Evolutionary conservation across 2,888 invertebrate genomes (phyloP), one percentile per base, ranked within the genome.

Genomic region (Apotomis turbidana): DNA sequence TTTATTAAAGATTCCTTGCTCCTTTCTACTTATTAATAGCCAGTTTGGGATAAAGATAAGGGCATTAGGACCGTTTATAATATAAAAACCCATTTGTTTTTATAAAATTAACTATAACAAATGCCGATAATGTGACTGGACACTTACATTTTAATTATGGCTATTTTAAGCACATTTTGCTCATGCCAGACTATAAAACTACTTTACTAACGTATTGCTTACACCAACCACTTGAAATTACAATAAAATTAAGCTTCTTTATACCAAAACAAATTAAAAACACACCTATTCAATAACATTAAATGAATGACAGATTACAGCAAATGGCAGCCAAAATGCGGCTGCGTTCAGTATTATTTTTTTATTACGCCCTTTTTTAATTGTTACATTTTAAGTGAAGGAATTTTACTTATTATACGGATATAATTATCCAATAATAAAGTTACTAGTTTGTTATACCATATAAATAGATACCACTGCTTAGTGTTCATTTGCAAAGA

Each of bases 241-340:
- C 76, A 74, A 57, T 61, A 77, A 76, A 77, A 78, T 76, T 78
- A 76, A 78, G 76, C 77, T 77, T 76, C 73, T 78, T 78, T 76
- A 73, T 76, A 78, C 76, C 77, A 79, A 76, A 76, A 70, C 70
- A 76, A 76, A 74, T 62, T 73, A 75, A 75, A 75, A 76, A 76
- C 75, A 75, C 77, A 79, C 82, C 81, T 83, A 83, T 86, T 89
- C 87, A 91, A 90, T 90, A 93, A 93, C 91, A 93, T 90, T 85
- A 89, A 90, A 90, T 87, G 85, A 88, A 87, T 93, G 92, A 93
- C 91, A 90, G 90, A 87, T 86, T 80, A 84, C 83, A 87, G 89
- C 89, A 92, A 90, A 90, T 79, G 79, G 79, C 79, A 80, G 79
- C 77, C 78, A 75, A 77, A 78, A 75, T 52, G 73, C 62, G 59